Evolutionary conservation across 2,797 vertebrate genomes (phyloP), one percentile per base, ranked within the genome.

Genomic region (Melopsittacus undulatus): DNA sequence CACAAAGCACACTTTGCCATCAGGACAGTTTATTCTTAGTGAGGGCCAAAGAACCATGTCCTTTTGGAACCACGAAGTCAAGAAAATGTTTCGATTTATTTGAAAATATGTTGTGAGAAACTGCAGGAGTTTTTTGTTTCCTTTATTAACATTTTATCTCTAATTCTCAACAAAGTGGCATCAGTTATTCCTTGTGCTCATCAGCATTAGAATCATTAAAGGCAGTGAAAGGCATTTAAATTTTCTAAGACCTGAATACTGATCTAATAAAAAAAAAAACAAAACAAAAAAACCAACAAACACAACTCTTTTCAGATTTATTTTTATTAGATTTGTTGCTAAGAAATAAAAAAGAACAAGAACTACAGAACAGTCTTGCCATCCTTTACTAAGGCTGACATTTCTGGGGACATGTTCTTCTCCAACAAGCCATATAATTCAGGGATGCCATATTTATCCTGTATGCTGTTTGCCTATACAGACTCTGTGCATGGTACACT

Each of bases 71-170:
- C 23, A 81, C 6, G 52, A 88, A 87, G 27, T 54, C 62, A 52
- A 82, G 34, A 54, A 89, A 89, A 89, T 66, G 9, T 42, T 87
- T 93, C 34, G 24, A 21, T 40, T 89, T 79, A 86, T 84, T 90
- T 86, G 64, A 85, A 94, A 91, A 87, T n/a, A 74, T 38, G 36
- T 61, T 11, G 9, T 73, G 45, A 77, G 52, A 88, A 92, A 78
- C 18, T 29, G 20, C 29, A 75, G 27, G 36, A 73, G 17, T 3
- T 6, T 56, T 90, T 70, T 5, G 6, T 83, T 80, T 77, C 61
- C 29, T 83, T 93, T 86, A 88, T 22, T 90, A 80, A 38, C n/a
- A 68, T 68, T 90, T 94, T 81, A 72, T 68, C 45, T 77, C 45
- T 49, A 14, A 62, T 79, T 92, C 38, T 66, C 87, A 75, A 56